Conservation (phyloP, 2,113 vertebrate genomes). For the Erythrocercus mccallii region DNA sequence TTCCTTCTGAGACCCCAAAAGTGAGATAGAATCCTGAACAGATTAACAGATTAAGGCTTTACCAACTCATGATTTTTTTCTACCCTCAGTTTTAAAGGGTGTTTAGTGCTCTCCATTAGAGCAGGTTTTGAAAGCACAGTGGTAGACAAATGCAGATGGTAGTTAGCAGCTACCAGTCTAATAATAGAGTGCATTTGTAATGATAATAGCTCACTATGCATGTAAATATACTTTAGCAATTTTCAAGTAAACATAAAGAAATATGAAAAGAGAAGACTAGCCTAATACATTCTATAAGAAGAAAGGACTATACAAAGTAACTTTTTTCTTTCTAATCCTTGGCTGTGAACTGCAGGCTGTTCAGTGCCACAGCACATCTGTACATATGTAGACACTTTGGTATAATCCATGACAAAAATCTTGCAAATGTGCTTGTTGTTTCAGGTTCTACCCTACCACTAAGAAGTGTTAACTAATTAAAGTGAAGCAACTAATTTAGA, state of each 20-base stretch:
- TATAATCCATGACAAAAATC: constrained; percentile 13
- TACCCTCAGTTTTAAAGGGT: not conserved
- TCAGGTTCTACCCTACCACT: not conserved
- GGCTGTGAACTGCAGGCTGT: not conserved
- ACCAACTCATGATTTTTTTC: not conserved
- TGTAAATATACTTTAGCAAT: not conserved
- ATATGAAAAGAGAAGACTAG: not conserved
- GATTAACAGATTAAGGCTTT: not conserved
- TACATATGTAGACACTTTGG: not conserved
- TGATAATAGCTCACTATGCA: not conserved
- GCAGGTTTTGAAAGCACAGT: not conserved
- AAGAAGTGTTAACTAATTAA: not conserved
- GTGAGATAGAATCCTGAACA: not conserved
- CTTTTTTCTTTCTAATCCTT: not conserved
- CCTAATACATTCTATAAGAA: not conserved
- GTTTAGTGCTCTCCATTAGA: not conserved
- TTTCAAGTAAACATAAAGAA: not conserved
- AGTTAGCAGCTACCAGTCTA: not conserved
- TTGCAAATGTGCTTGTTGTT: not conserved
- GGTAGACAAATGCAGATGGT: not conserved
- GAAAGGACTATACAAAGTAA: not conserved
- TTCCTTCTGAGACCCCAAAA: not conserved
- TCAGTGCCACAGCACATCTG: not conserved
- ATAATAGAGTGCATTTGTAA: not conserved
- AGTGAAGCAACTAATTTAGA: constrained; percentile 6